Evolutionary conservation across 2,113 vertebrate genomes (phyloP).

Genomic region (Erythrolamprus reginae): DNA sequence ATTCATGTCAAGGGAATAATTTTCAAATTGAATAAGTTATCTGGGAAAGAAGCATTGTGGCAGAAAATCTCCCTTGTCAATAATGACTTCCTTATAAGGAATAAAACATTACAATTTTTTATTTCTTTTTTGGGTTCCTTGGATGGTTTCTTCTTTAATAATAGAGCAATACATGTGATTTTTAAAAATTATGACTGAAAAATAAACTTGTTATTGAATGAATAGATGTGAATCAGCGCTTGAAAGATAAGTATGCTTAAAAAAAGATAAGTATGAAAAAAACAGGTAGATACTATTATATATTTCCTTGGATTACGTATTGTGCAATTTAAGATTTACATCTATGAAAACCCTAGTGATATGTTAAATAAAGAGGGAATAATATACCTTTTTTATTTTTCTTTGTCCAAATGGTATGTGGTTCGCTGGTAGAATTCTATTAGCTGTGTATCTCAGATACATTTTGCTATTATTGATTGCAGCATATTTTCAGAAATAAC

Average conservation of each 20-base stretch:
- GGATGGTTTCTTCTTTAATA: neutral
- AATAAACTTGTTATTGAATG: neutral
- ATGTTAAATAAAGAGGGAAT: neutral
- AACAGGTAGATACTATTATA: neutral
- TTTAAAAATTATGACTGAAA: neutral
- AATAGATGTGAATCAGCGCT: neutral
- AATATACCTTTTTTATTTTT: neutral
- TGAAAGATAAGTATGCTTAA: neutral
- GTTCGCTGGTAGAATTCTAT: neutral
- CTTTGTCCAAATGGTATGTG: neutral
- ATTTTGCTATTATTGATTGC: neutral
- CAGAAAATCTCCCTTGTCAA: neutral
- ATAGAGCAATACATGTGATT: neutral
- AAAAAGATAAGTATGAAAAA: neutral
- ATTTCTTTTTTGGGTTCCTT: neutral
- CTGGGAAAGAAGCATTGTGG: neutral
- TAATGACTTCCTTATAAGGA: neutral
- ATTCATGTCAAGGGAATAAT: conserved; percentile 4
- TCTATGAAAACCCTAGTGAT: neutral
- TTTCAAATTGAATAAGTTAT: conserved; percentile 4
- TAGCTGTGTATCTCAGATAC: neutral
- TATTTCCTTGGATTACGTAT: neutral
- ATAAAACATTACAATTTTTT: conserved; percentile 25
- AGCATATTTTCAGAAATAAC: neutral
- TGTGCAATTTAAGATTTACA: neutral